phyloP scores from a whole-genome alignment of 1,140 invertebrate genomes.

The Pseudomyrmex flavicornis region DNA sequence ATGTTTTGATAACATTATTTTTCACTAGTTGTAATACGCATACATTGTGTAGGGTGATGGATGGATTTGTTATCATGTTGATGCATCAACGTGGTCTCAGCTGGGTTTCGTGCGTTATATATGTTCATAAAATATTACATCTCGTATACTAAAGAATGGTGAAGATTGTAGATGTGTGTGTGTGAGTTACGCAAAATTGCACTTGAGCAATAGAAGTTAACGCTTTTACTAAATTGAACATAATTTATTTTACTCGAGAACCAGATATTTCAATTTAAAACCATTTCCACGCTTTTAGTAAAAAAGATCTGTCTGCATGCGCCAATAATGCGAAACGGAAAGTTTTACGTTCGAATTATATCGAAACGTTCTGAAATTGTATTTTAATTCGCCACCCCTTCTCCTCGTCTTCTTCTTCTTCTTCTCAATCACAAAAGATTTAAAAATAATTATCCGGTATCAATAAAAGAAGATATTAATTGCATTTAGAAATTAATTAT shows the following conservation, averaged over 20 bases:
- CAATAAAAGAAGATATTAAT: neutral
- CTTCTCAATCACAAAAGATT: neutral
- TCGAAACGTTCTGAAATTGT: neutral
- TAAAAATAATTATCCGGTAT: neutral
- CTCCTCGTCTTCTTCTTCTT: no score
- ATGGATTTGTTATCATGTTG: constrained; percentile 1
- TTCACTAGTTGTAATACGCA: neutral
- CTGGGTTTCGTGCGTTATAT: neutral
- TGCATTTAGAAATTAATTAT: neutral
- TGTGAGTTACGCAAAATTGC: neutral
- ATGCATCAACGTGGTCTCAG: constrained; percentile 1
- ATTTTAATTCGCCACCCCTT: neutral
- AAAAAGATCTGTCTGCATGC: neutral
- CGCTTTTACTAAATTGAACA: neutral
- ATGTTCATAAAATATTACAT: neutral
- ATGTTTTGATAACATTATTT: neutral
- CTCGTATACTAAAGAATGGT: neutral
- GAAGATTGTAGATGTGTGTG: neutral
- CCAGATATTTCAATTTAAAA: neutral
- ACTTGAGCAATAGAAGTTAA: neutral
- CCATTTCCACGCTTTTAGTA: neutral
- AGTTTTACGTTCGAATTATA: neutral
- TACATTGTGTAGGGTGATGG: neutral
- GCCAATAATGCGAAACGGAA: neutral
- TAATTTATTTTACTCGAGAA: neutral